A percentile compares a stretch with the other conserved stretches of the same genome.
Conservation (phyloP, 2,888 invertebrate species). For the Epinotia nisella region DNA sequence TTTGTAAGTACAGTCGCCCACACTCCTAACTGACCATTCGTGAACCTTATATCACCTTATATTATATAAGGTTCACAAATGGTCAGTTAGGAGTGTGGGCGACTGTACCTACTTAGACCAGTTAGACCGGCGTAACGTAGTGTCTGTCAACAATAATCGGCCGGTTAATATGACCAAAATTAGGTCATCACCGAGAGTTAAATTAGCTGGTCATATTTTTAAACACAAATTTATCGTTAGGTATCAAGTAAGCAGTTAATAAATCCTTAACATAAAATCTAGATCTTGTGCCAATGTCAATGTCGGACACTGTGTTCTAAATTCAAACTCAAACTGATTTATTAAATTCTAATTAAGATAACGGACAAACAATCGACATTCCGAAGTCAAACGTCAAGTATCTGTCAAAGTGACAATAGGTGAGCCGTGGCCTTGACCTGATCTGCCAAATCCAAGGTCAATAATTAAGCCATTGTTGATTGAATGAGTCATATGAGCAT, state of each 20-base stretch:
- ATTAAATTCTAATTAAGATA: slow-evolving; percentile 43
- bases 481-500: slow-evolving; percentile 45
- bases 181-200: too few species aligned
- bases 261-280: background rate
- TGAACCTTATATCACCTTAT: too few species aligned
- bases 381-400: slow-evolving; percentile 50
- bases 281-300: background rate
- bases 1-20: too few species aligned
- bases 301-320: background rate
- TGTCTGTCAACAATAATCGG: too few species aligned
- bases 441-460: slow-evolving; percentile 51
- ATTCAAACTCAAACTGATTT: slow-evolving; percentile 13
- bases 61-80: too few species aligned
- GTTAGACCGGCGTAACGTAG: too few species aligned
- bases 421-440: slow-evolving; percentile 66
- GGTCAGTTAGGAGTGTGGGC: too few species aligned
- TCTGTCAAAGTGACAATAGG: slow-evolving; percentile 71
- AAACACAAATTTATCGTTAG: too few species aligned
- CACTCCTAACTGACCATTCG: too few species aligned
- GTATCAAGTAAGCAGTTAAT: background rate
- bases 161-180: too few species aligned
- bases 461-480: slow-evolving; percentile 36
- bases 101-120: too few species aligned
- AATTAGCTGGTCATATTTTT: too few species aligned
- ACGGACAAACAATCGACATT: slow-evolving; percentile 45